Conservation (phyloP, 2,113 vertebrate genomes). For the Brachionichthys hirsutus region DNA sequence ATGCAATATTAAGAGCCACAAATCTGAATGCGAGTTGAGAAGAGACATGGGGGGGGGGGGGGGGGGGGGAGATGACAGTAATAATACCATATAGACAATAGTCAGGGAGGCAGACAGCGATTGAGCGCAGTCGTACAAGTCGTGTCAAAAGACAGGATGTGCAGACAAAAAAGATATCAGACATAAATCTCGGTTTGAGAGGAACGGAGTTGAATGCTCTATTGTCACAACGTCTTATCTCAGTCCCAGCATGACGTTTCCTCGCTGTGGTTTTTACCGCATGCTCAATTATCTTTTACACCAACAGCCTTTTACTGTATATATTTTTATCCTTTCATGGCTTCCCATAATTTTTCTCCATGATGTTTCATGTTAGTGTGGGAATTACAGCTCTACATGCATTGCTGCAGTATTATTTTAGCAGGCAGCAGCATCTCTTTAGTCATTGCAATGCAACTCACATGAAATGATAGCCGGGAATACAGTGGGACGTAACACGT, state of each 20-base stretch:
- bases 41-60: slow-evolving; percentile 43
- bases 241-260: slow-evolving; percentile 52
- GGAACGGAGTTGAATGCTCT: slow-evolving; percentile 46
- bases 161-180: slow-evolving; percentile 66
- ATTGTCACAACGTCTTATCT: slow-evolving; percentile 66
- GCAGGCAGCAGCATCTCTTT: slow-evolving; percentile 21
- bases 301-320: slow-evolving; percentile 40
- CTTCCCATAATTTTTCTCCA: slow-evolving; percentile 21
- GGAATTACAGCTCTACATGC: slow-evolving; percentile 23
- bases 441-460: too few species aligned
- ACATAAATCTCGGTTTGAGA: slow-evolving; percentile 58
- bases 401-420: slow-evolving; percentile 31
- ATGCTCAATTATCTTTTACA: slow-evolving; percentile 60
- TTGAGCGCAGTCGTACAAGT: slow-evolving; percentile 67
- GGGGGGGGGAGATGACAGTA: slow-evolving; percentile 58
- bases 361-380: slow-evolving; percentile 27
- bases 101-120: slow-evolving; percentile 55
- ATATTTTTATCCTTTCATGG: slow-evolving; percentile 33
- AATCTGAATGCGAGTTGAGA: slow-evolving; percentile 70
- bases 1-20: slow-evolving; percentile 78
- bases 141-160: slow-evolving; percentile 66
- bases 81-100: slow-evolving; percentile 72
- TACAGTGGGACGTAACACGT: too few species aligned
- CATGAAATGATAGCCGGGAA: too few species aligned
- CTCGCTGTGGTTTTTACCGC: slow-evolving; percentile 54